Conservation (phyloP, 2,888 invertebrate genomes). For the Dicyrtoma fusca region DNA sequence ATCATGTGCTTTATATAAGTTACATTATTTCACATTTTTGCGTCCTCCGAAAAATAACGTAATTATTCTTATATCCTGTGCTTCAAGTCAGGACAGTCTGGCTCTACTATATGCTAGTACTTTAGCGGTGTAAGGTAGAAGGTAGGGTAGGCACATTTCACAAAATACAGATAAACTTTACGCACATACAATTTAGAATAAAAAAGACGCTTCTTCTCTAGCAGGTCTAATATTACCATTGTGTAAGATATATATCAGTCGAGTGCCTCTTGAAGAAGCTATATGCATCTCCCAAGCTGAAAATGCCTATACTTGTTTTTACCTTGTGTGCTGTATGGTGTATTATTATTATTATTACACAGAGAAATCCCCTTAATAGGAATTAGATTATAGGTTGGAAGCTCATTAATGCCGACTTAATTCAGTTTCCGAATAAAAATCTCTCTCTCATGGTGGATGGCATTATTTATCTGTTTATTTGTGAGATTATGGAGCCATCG, state of each 20-base stretch:
- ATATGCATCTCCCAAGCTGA: not conserved
- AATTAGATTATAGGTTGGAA: slow-evolving; percentile 24
- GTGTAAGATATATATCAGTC: slow-evolving; percentile 15
- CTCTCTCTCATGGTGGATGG: not conserved
- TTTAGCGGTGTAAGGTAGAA: too few species aligned
- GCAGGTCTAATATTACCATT: too few species aligned
- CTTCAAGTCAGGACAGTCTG: too few species aligned
- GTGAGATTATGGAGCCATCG: slow-evolving; percentile 2
- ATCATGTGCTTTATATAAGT: not conserved
- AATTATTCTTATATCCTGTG: too few species aligned
- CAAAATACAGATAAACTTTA: too few species aligned
- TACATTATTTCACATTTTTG: slow-evolving; percentile 17
- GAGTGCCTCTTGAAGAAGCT: slow-evolving; percentile 22
- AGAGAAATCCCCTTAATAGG: slow-evolving; percentile 21
- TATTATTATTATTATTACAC: slow-evolving; percentile 12
- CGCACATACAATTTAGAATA: too few species aligned
- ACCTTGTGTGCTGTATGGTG: slow-evolving; percentile 5
- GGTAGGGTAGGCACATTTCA: too few species aligned
- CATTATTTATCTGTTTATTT: not conserved
- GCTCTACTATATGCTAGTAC: too few species aligned
- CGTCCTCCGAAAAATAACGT: not conserved
- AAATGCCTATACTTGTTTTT: not conserved
- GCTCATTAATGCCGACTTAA: slow-evolving; percentile 32
- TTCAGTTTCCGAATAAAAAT: slow-evolving; percentile 12
- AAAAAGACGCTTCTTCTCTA: too few species aligned